Evolutionary conservation across 2,797 vertebrate species (phyloP).

Genomic region (Darevskia mixta): DNA sequence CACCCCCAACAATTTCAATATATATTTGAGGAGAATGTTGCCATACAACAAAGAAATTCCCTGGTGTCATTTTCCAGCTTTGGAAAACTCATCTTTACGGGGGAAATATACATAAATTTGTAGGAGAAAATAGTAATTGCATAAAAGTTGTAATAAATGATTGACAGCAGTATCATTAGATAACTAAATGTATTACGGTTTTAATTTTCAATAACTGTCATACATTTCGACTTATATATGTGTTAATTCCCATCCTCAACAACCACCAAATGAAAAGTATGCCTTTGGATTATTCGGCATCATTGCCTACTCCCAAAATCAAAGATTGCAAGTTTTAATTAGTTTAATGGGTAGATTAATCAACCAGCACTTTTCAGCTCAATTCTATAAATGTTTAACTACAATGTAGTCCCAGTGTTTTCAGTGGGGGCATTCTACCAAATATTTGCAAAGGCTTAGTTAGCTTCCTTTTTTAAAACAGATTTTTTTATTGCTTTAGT

Average conservation of each 20-base stretch:
- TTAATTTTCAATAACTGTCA: not conserved
- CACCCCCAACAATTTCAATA: not conserved
- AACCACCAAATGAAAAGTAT: not conserved
- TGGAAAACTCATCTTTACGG: not conserved
- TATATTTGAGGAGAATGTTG: not conserved
- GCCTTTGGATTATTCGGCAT: not conserved
- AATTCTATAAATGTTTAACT: not conserved
- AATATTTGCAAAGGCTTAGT: not conserved
- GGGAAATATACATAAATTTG: not conserved
- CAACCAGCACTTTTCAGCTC: not conserved
- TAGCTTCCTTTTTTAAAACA: not conserved
- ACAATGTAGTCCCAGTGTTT: not conserved
- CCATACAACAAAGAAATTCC: not conserved
- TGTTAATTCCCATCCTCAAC: not conserved
- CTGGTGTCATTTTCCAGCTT: not conserved
- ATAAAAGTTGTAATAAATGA: not conserved
- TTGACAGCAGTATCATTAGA: fast-evolving
- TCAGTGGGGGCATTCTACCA: not conserved
- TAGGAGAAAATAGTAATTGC: not conserved
- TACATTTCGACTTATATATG: not conserved
- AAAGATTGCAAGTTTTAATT: not conserved
- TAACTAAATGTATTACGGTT: fast-evolving
- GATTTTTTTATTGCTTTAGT: not conserved
- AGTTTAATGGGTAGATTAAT: not conserved
- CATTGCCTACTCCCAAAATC: not conserved